A percentile compares a stretch with the other conserved stretches of the same genome.
Evolutionary conservation across 1,140 invertebrate genomes (phyloP).

Genomic region (Chymomyza costata): DNA sequence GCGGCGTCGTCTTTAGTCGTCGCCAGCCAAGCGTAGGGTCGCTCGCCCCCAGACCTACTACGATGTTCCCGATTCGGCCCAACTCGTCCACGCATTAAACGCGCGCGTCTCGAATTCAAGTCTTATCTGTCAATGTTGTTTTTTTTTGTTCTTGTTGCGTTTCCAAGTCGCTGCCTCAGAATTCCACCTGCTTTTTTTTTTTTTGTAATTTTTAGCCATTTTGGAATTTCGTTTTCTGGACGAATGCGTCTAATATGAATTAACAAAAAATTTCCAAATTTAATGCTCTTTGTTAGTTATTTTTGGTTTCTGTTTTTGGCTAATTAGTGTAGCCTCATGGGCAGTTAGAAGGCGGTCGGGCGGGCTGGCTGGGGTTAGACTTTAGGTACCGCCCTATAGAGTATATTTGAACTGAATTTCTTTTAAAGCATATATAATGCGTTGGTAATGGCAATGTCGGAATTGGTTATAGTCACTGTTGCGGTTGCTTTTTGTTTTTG

Average conservation of each 20-base stretch:
- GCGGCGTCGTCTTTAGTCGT: too few species aligned
- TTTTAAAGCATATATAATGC: conserved; percentile 43
- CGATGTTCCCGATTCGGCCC: background rate
- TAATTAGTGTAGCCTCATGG: conserved; percentile 65
- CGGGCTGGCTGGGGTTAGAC: too few species aligned
- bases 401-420: conserved; percentile 50
- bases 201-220: too few species aligned
- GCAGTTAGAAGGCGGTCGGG: too few species aligned
- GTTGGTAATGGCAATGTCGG: conserved; percentile 43
- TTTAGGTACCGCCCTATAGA: too few species aligned
- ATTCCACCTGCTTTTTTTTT: conserved; percentile 40
- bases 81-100: conserved; percentile 25
- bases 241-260: conserved; percentile 68
- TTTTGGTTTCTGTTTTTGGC: conserved; percentile 55
- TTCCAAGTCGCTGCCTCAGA: conserved; percentile 10
- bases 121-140: conserved; percentile 30
- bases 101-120: conserved; percentile 43
- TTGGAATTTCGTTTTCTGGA: conserved; percentile 69
- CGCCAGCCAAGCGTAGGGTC: conserved; percentile 56
- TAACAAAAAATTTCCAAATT: conserved; percentile 58
- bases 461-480: conserved; percentile 33
- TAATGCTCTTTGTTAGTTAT: conserved; percentile 63
- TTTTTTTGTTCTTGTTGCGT: conserved; percentile 3
- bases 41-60: background rate
- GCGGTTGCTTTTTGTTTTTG: conserved; percentile 15